A percentile compares a stretch with the other conserved stretches of the same genome.
Evolutionary conservation across 2,113 vertebrate genomes (phyloP).

Genomic region (Pangasianodon gigas): DNA sequence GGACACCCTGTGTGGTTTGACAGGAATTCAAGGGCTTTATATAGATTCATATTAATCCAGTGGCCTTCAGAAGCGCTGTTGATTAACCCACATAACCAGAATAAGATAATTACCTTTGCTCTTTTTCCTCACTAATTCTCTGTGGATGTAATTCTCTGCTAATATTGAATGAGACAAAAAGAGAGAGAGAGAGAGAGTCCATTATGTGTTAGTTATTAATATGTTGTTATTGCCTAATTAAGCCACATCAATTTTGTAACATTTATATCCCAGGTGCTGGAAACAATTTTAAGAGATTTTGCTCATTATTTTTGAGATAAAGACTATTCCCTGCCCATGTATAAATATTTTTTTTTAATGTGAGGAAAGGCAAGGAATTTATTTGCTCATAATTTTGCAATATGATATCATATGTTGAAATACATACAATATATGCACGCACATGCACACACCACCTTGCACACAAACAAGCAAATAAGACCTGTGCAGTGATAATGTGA

Average conservation of each 20-base stretch:
- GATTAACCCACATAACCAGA: slow-evolving; percentile 60
- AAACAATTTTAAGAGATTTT: neutral
- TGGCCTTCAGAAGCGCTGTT: slow-evolving; percentile 46
- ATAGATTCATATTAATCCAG: slow-evolving; percentile 57
- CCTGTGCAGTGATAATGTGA: neutral
- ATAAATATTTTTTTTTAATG: neutral
- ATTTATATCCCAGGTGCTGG: slow-evolving; percentile 24
- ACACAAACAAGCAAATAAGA: neutral
- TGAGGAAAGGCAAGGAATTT: neutral
- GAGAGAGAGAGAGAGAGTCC: neutral
- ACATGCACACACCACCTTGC: neutral
- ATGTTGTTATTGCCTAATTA: slow-evolving; percentile 45
- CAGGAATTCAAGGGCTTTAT: slow-evolving; percentile 48
- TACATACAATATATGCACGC: neutral
- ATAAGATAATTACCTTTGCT: slow-evolving; percentile 60
- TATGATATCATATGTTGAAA: neutral
- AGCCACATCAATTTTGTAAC: slow-evolving; percentile 25
- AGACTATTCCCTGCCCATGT: neutral
- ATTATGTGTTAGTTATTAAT: slow-evolving; percentile 48
- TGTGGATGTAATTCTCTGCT: slow-evolving; percentile 19
- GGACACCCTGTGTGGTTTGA: slow-evolving; percentile 45
- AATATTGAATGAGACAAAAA: neutral
- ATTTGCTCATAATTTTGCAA: neutral
- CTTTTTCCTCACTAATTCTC: slow-evolving; percentile 51
- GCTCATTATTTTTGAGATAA: neutral